phyloP scores from a whole-genome alignment of 2,797 vertebrate genomes.

The Hylomyscus alleni region DNA sequence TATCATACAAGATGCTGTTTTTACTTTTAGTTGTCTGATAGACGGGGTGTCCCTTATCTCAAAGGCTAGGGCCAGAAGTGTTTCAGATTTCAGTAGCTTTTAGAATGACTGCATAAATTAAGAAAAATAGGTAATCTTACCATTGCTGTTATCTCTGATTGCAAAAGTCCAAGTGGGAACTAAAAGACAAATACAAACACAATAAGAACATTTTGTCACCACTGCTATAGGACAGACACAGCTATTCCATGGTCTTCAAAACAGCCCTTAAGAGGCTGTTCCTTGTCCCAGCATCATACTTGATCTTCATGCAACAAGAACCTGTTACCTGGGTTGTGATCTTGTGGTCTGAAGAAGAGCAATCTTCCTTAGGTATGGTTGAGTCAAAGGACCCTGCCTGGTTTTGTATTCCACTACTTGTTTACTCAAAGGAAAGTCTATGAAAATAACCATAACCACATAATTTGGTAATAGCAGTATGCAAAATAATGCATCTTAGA shows the following conservation, averaged over 20 bases:
- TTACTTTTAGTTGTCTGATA: neutral
- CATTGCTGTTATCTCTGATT: constrained; percentile 78
- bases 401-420: neutral
- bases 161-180: constrained; percentile 54
- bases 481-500: neutral
- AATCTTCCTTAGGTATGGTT: neutral
- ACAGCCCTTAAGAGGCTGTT: neutral
- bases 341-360: neutral
- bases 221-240: neutral
- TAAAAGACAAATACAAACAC: constrained; percentile 53
- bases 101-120: neutral
- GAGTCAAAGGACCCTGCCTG: neutral
- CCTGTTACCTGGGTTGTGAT: neutral
- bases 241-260: neutral
- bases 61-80: neutral
- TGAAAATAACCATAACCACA: neutral
- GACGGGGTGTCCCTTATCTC: neutral
- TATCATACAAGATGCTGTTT: neutral
- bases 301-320: neutral
- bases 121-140: constrained; percentile 81
- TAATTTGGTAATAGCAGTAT: neutral
- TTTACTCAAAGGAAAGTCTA: constrained; percentile 4
- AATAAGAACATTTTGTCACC: constrained; percentile 5
- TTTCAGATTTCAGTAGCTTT: neutral
- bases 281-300: neutral